Base-by-base conservation (phyloP, 2,888 invertebrate genomes). In the Deilephila porcellus region DNA sequence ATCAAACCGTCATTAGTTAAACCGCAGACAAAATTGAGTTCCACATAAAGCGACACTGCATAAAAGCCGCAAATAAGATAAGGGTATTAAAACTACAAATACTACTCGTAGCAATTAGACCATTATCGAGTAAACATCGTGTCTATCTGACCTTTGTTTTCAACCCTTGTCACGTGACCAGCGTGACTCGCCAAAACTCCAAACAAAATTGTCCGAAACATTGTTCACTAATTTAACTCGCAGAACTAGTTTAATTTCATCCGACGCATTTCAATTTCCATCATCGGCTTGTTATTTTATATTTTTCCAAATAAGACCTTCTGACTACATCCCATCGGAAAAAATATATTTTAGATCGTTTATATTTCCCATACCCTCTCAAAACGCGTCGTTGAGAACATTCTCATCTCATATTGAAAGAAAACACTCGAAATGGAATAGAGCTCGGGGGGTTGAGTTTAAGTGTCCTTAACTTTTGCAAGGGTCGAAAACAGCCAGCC, bases 391-490 rank as follows among this genome's bases (percentile, higher is more conserved):
- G 70, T 75, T 78, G 78, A 78, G 74, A 71, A 75, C 73, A 75
- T 74, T 73, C 73, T 56, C 73, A 73, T 77, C 60, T 75, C 74
- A 79, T 78, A 77, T 81, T 74, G 80, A 82, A 83, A 79, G 79
- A 82, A 85, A 83, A 82, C 76, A 82, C 80, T 85, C 71, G 75
- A 79, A 82, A 80, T 76, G 74, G 75, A 64, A 78, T 79, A 78
- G 79, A 80, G 74, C 72, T 76, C 73, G 71, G 67, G 76, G 75
- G 71, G 78, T 79, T 76, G 78, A 80, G 80, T 81, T 86, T 79
- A 82, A 81, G 81, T 83, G 80, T 83, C 82, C 85, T 84, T 85
- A 83, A 85, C 81, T 82, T 83, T 82, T 77, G 79, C 76, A 76
- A 81, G 83, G 83, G 82, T 81, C 80, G 80, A 83, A 84, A 83